These are phyloP conservation scores for Myiopsitta monachus DNA, from an alignment of 2,113 vertebrate genomes.

Conservation along the genomic window DNA sequence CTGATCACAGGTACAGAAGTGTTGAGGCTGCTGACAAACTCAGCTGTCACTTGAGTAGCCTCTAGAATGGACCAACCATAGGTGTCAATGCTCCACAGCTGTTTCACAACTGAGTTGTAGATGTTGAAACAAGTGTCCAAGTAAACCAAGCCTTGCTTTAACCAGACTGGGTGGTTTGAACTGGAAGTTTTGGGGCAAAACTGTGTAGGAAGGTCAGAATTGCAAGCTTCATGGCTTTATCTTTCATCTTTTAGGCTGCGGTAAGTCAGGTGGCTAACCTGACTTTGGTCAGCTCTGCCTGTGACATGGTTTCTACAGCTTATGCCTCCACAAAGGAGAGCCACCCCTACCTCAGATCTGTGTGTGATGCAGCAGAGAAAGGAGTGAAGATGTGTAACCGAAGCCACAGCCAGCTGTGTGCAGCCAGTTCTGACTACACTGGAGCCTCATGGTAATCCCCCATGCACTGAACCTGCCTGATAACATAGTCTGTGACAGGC, in stretches of 20 bases:
- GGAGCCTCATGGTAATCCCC: constrained; percentile 83
- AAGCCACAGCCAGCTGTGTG: constrained; percentile 70
- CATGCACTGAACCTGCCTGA: background rate
- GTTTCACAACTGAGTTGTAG: background rate
- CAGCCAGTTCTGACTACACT: constrained; percentile 83
- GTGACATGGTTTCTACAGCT: constrained; percentile 71
- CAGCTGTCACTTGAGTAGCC: background rate
- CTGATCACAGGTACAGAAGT: background rate
- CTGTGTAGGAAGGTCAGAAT: fast-evolving
- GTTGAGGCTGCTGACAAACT: background rate
- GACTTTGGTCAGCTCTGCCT: constrained; percentile 82
- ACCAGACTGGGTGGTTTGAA: background rate
- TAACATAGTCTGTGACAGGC: background rate
- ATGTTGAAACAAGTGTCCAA: background rate
- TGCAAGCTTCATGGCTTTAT: background rate
- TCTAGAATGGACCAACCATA: fast-evolving
- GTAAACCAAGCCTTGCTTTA: background rate
- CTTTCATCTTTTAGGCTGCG: constrained; percentile 52
- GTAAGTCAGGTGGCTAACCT: constrained; percentile 74
- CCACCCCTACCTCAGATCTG: constrained; percentile 78
- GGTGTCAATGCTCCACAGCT: background rate
- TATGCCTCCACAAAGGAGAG: constrained; percentile 83
- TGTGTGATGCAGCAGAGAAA: constrained; percentile 80
- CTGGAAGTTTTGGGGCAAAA: too few relatives aligned
- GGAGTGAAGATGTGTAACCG: constrained; percentile 11